phyloP scores from a whole-genome alignment of 2,888 invertebrate genomes.

The Chymomyza amoena region DNA sequence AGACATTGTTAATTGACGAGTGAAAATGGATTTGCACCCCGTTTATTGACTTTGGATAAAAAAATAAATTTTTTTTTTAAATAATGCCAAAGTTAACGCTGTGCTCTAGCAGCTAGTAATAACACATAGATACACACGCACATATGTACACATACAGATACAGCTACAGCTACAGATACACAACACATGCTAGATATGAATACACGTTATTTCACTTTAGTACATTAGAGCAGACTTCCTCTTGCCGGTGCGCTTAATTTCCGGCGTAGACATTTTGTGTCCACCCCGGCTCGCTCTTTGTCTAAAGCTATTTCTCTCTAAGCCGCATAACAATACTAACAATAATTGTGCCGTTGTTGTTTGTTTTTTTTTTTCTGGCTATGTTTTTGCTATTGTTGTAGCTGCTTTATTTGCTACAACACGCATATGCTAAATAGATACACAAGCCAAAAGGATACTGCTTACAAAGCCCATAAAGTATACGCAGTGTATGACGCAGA shows the following conservation, averaged over 20 bases:
- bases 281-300: background rate
- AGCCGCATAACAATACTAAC: background rate
- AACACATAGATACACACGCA: background rate
- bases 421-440: background rate
- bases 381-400: conserved; percentile 11
- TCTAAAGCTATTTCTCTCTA: background rate
- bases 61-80: background rate
- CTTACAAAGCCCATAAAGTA: background rate
- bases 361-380: conserved; percentile 1
- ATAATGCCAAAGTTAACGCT: background rate
- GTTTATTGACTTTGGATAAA: background rate
- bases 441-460: background rate
- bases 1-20: no score
- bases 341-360: conserved; percentile 12
- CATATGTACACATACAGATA: background rate
- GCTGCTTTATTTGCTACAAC: conserved; percentile 8
- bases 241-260: conserved; percentile 57
- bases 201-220: conserved; percentile 52
- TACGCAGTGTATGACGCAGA: background rate
- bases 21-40: no score
- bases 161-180: background rate
- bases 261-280: conserved; percentile 45
- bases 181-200: background rate
- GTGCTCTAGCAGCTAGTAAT: background rate
- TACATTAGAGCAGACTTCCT: conserved; percentile 57